Conservation (phyloP, 2,888 invertebrate species). For the Abrostola tripartita region DNA sequence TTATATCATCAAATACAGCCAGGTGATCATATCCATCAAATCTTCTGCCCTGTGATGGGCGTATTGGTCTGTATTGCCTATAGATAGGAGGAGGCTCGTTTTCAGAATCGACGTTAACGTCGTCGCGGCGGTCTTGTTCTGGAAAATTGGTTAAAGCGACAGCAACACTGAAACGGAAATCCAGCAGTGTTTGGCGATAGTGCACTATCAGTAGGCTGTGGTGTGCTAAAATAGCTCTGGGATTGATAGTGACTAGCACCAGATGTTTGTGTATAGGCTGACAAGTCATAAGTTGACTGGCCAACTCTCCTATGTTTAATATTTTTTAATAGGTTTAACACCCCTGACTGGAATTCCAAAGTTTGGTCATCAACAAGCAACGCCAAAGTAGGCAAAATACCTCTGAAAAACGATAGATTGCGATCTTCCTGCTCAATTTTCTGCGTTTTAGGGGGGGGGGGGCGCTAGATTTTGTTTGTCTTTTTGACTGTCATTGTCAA, state of each 20-base stretch:
- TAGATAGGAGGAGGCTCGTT: background rate
- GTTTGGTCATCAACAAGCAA: no score
- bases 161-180: no score
- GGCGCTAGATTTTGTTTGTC: conserved; percentile 46
- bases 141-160: no score
- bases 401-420: conserved; percentile 17
- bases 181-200: no score
- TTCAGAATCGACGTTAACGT: background rate
- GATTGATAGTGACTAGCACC: no score
- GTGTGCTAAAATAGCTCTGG: no score
- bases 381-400: background rate
- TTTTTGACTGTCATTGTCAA: conserved; percentile 48
- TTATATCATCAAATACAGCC: conserved; percentile 16
- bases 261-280: no score
- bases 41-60: background rate
- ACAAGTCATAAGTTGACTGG: no score
- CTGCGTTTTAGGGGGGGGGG: conserved; percentile 42
- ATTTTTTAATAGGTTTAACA: no score
- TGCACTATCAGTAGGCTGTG: no score
- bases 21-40: conserved; percentile 18
- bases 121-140: background rate
- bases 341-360: no score
- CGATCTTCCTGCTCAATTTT: conserved; percentile 40
- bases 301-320: no score
- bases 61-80: conserved; percentile 1